Conservation (phyloP, 2,797 vertebrate species). For the Myripristis murdjan region DNA sequence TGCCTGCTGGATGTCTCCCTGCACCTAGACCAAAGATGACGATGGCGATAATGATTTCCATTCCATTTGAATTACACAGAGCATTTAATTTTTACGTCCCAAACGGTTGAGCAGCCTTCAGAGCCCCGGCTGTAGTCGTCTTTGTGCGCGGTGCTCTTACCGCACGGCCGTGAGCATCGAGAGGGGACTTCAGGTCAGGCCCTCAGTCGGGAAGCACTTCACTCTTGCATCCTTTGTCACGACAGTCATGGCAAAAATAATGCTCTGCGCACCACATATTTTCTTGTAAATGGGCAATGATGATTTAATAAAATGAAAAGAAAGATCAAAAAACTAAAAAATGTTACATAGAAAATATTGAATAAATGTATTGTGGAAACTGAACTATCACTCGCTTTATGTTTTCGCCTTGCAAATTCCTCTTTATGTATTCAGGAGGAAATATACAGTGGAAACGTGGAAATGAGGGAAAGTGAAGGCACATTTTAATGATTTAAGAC, state of each 20-base stretch:
- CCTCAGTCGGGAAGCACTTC: too few species aligned
- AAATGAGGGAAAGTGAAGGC: neutral
- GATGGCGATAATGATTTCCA: slow-evolving; percentile 31
- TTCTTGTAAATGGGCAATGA: too few species aligned
- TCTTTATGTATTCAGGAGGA: neutral
- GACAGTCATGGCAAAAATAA: too few species aligned
- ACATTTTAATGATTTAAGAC: neutral
- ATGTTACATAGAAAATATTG: too few species aligned
- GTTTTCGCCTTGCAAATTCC: neutral
- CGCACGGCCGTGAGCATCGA: neutral
- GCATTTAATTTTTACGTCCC: slow-evolving; percentile 22
- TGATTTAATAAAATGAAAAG: too few species aligned
- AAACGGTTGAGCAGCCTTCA: neutral
- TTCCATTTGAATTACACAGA: slow-evolving; percentile 28
- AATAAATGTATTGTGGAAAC: too few species aligned
- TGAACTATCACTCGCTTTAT: too few species aligned
- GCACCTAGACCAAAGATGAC: slow-evolving; percentile 4
- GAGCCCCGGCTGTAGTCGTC: neutral
- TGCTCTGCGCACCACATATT: too few species aligned
- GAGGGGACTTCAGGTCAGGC: neutral
- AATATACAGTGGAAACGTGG: neutral
- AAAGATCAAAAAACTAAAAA: too few species aligned
- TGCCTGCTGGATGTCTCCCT: slow-evolving; percentile 40
- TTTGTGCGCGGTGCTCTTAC: neutral
- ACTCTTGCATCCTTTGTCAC: too few species aligned